phyloP scores from a whole-genome alignment of 1,140 invertebrate species.

The Zaprionus davidi region DNA sequence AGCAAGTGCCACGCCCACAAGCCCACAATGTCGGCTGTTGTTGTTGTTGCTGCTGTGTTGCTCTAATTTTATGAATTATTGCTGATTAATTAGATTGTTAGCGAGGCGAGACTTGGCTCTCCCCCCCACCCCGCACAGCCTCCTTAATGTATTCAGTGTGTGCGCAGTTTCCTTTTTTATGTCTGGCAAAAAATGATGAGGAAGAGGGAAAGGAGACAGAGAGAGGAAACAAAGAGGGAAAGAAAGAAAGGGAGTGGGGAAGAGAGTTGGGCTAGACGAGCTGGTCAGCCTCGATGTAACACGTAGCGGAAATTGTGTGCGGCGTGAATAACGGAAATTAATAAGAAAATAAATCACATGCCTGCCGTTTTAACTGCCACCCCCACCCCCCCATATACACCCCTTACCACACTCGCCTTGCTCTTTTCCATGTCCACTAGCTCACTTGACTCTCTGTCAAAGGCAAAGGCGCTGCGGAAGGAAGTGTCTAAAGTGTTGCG shows the following conservation, averaged over 20 bases:
- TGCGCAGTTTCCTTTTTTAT: conserved; percentile 31
- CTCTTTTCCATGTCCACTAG: conserved; percentile 12
- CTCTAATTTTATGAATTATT: conserved; percentile 70
- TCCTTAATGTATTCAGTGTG: conserved; percentile 53
- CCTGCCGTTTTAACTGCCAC: conserved; percentile 39
- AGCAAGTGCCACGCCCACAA: conserved; percentile 34
- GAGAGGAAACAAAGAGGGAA: no score
- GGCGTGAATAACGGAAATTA: conserved; percentile 69
- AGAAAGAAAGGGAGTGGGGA: background rate
- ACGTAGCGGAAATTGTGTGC: conserved; percentile 60
- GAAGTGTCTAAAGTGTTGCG: conserved; percentile 59
- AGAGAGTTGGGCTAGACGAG: background rate
- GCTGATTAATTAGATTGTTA: conserved; percentile 68
- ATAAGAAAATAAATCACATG: conserved; percentile 71
- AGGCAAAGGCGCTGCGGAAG: conserved; percentile 51
- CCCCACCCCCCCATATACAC: background rate
- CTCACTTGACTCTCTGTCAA: conserved; percentile 44
- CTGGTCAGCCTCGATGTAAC: conserved; percentile 44
- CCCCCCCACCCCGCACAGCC: conserved; percentile 5
- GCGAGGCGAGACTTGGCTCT: conserved; percentile 25
- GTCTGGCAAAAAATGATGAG: background rate
- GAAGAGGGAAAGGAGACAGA: background rate
- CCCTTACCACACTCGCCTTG: background rate
- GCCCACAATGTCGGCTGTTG: conserved; percentile 14
- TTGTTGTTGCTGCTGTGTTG: conserved; percentile 31